Evolutionary conservation across 30 jellyfish, hydroid and myxozoan genomes (phyloP), one percentile per base, ranked within the genome.

Genomic region (Aurelia sp.): DNA sequence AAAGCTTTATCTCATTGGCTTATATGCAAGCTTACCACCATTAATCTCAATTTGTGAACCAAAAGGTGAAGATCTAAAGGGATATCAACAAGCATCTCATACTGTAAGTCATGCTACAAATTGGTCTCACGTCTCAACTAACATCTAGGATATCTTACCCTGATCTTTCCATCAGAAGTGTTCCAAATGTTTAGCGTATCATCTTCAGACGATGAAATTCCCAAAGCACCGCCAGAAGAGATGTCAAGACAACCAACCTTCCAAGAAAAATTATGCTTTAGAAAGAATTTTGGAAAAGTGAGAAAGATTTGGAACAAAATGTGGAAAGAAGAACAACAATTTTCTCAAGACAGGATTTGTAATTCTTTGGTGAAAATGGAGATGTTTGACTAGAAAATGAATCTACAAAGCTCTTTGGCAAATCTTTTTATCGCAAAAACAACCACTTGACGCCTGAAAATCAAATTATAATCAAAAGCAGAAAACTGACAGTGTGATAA

Each of bases 221-320:
- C 98, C 53, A 91, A 84, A 2, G 93, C 83, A 18, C 96, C 98
- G n/a, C 98, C 92, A 31, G 91, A 79, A 5, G 98, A 91, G 11
- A 91, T 48, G 64, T 91, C 89, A 69, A 91, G 19, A 17, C 93
- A 84, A 20, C 82, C 65, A 48, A 91, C 85, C 97, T 90, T 13
- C 15, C 51, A 47, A 18, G 22, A 35, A 23, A 68, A 13, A 17
- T 1, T 16, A 27, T 10, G 16, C 11, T 8, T 9, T 13, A n/a
- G 35, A 41, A 11, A 17, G 35, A 20, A 64, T 19, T 63, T 48
- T 4, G 9, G 19, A 30, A 35, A 15, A 22, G 13, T 23, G 3
- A 30, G 17, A 82, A 68, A 53, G 7, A 4, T 82, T 21, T 37
- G 0, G n/a, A 37, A 68, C 50, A 48, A 69, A 10, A 17, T 22